Base-by-base conservation (phyloP, 2,888 invertebrate species). In the Druceiella hillmani region DNA sequence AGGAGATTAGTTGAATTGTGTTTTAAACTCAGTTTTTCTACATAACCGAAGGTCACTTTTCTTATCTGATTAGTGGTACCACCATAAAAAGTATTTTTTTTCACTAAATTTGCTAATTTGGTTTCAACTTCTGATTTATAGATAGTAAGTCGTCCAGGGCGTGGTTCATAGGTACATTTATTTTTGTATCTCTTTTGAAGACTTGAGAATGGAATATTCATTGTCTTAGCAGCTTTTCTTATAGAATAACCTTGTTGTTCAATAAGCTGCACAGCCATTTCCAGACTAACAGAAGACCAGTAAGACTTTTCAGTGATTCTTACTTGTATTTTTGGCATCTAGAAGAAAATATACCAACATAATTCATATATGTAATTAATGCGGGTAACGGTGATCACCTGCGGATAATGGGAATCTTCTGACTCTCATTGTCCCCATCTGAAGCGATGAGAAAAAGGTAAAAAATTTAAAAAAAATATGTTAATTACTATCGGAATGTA, bases 131-230 rank as follows among this genome's bases (percentile, higher is more conserved):
- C 50, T 38, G 41, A 31, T 40, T 40, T 49, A 33, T 48, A 48
- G 33, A 47, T 42, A 47, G 43, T 43, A 34, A 43, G 45, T 38
- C 46, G 38, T 38, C 48, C 47, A 25, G 46, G 44, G 44, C 48
- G 50, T 47, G 51, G 49, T 41, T 45, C 47, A 26, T 38, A 47
- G 36, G 13, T 33, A 40, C 45, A 39, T 9, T 48, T 43, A 15
- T 50, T 41, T 34, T 48, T 48, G 36, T 43, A 43, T 33, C 48
- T 38, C 36, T 46, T 48, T 37, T 45, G 45, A 26, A 48, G 41
- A 37, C 45, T 50, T 36, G 46, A 47, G 46, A 45, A 46, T 30
- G 43, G 44, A 39, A 46, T 46, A 43, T 43, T 41, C 42, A 44
- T 41, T 26, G 42, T 36, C 44, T 45, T 48, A 38, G 45, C 49